Evolutionary conservation across 2,888 invertebrate species (phyloP), one percentile per base, ranked within the genome.

Genomic region (Eristalis tenax): DNA sequence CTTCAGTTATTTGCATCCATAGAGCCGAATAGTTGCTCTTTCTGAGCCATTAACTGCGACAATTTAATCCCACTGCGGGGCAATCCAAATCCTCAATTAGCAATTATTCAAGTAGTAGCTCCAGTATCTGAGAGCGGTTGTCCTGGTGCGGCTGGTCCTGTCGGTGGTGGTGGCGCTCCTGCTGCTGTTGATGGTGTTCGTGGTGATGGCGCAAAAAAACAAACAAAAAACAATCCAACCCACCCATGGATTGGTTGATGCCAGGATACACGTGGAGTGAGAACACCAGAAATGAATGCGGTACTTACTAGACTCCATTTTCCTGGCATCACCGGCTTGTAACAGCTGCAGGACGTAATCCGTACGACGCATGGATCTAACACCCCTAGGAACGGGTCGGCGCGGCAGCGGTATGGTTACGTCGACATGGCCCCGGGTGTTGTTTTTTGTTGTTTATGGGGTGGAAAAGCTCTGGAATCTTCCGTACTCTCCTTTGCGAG

Each of bases 71-170:
- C 84, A 85, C 82, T 88, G 89, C 89, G 89, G 88, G n/a, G 88
- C 86, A 88, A 88, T 88, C 82, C 83, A 89, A 90, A 90, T 90
- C 90, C 90, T 90, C 90, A 90, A 91, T 91, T 91, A 91, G 90
- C 90, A 90, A 91, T 91, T 90, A 90, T 90, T 90, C 89, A 89
- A 83, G 86, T 83, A 82, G 86, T 78, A 88, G 82, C 85, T 88
- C 78, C 78, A 86, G 77, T 73, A 63, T 11, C 63, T 43, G 43
- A 18, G 22, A 56, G 43, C 64, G 73, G 63, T 75, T 79, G 43
- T 61, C 57, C 59, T 50, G 70, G 15, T 18, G 38, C 56, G 64
- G 32, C 11, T 66, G 66, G 40, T 71, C 40, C 35, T 32, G 65
- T 70, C 23, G 10, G 32, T 18, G 50, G 50, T 43, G 43, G 1